Evolutionary conservation across 2,888 invertebrate genomes (phyloP).

Genomic region (Heliconius aoede): DNA sequence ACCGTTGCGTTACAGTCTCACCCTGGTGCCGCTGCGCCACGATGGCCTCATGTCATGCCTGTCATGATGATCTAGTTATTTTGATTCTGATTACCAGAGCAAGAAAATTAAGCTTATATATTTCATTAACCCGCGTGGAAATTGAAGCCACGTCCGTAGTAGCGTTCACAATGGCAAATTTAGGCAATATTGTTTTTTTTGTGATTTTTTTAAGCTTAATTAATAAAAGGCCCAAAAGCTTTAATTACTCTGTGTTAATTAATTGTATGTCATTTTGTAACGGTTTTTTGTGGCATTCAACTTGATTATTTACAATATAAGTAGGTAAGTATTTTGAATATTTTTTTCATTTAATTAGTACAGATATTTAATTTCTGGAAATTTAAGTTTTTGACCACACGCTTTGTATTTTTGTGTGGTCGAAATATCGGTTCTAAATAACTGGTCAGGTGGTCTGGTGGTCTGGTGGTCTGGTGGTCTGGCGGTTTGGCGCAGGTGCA

Average conservation of each 20-base stretch:
- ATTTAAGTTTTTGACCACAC: neutral
- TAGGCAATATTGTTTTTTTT: neutral
- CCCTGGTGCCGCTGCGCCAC: no score
- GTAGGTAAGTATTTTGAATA: neutral
- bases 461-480: no score
- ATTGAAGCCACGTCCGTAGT: no score
- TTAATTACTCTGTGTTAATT: constrained; percentile 21
- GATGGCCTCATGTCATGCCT: no score
- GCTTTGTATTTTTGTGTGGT: neutral
- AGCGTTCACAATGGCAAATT: no score
- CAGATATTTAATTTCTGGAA: neutral
- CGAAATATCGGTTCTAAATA: neutral
- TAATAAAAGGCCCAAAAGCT: neutral
- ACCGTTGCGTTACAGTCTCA: no score
- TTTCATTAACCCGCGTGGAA: no score
- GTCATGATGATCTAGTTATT: no score
- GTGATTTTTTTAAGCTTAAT: neutral
- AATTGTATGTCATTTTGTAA: constrained; percentile 24
- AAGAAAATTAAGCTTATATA: no score
- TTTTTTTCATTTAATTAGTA: neutral
- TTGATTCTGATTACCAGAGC: no score
- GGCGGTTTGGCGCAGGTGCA: no score
- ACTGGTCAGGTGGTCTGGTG: no score
- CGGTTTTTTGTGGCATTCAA: constrained; percentile 1
- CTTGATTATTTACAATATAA: constrained; percentile 2